Conservation (phyloP, 2,797 vertebrate species). For the Urophycis tenuis region DNA sequence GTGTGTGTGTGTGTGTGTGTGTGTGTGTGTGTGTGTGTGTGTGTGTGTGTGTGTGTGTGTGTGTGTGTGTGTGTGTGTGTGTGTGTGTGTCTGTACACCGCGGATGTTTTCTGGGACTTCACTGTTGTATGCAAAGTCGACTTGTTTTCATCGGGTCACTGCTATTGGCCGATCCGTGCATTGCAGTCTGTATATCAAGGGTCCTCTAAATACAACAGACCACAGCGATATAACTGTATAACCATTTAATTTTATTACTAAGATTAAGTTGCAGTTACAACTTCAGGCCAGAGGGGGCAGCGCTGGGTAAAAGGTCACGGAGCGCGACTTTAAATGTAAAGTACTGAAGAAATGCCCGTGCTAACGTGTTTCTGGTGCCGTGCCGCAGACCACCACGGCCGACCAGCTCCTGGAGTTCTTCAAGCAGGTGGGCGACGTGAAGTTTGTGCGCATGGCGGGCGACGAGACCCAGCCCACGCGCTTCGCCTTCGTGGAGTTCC, state of each 20-base stretch:
- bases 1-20: too few relatives aligned
- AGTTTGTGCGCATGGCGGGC: constrained; percentile 97
- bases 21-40: too few relatives aligned
- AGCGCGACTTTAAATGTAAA: not conserved
- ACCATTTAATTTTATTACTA: too few relatives aligned
- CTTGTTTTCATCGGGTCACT: not conserved
- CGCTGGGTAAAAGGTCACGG: not conserved
- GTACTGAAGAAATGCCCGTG: not conserved
- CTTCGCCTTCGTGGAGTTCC: constrained; percentile 96
- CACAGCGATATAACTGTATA: too few relatives aligned
- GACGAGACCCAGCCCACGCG: constrained; percentile 96
- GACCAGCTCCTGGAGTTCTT: constrained; percentile 97
- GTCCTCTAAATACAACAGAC: too few relatives aligned
- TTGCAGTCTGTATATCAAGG: not conserved
- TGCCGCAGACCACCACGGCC: constrained; percentile 84
- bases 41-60: too few relatives aligned
- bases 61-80: too few relatives aligned
- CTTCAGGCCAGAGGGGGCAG: too few relatives aligned
- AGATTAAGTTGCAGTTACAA: too few relatives aligned
- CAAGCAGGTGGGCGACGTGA: constrained; percentile 95
- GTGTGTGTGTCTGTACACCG: too few relatives aligned
- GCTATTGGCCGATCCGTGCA: not conserved
- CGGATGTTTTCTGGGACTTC: not conserved
- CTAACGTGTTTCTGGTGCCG: not conserved
- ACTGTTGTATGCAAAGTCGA: not conserved